These are phyloP conservation scores for Cyprinella venusta DNA, from an alignment of 2,797 vertebrate genomes.

Conservation along the genomic window DNA sequence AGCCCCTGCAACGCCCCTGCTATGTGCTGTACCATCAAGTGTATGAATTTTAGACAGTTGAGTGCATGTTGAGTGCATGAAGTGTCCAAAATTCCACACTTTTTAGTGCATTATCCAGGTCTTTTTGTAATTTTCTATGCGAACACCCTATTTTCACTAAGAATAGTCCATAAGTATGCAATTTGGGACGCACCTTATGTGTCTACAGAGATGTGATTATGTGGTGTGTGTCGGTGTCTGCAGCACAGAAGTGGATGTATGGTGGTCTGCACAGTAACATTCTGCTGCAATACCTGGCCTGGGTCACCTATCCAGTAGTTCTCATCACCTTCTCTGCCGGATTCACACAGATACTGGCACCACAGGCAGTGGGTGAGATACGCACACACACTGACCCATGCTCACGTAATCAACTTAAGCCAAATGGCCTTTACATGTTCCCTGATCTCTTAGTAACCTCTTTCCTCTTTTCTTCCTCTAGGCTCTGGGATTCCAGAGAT, in stretches of 20 bases:
- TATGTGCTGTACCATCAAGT: neutral
- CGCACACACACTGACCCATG: conserved; percentile 33
- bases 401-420: conserved; percentile 21
- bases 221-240: conserved; percentile 61
- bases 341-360: conserved; percentile 95
- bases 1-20: neutral
- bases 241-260: conserved; percentile 94
- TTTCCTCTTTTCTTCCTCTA: conserved; percentile 61
- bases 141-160: neutral
- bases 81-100: neutral
- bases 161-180: neutral
- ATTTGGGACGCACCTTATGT: neutral
- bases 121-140: neutral
- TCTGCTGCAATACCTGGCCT: conserved; percentile 95
- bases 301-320: conserved; percentile 97
- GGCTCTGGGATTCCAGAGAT: conserved; percentile 98
- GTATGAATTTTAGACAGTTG: neutral
- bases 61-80: neutral
- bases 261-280: conserved; percentile 90
- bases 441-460: neutral
- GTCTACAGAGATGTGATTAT: conserved; percentile 22
- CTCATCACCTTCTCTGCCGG: conserved; percentile 99
- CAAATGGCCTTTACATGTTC: neutral
- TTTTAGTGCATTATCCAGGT: conserved; percentile 1
- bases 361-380: conserved; percentile 94